Percentiles rank a stretch among this genome's conserved stretches.
phyloP scores from a whole-genome alignment of 2,113 vertebrate species.

The Tupaia chinensis region DNA sequence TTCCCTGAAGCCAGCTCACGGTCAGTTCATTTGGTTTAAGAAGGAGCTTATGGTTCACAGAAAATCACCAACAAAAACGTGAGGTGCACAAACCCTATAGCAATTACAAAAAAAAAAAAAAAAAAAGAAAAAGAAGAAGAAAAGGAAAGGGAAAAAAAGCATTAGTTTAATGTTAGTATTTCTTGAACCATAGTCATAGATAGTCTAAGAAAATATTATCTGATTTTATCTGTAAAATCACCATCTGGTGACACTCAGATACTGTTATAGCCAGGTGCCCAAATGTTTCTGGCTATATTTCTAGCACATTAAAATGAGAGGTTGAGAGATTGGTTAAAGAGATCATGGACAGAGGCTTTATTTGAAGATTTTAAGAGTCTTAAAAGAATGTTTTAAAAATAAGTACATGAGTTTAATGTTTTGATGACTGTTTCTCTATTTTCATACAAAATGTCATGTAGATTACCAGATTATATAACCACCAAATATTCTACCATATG shows the following conservation, averaged over 20 bases:
- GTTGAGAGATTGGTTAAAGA: neutral
- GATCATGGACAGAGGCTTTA: neutral
- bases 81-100: too few relatives aligned
- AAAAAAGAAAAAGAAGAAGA: conserved; percentile 48
- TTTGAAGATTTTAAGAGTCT: neutral
- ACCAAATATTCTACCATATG: neutral
- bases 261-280: neutral
- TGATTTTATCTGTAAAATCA: neutral
- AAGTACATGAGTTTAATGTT: neutral
- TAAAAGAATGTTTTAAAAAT: neutral
- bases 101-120: conserved; percentile 75
- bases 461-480: neutral
- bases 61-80: conserved; percentile 72
- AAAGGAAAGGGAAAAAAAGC: too few relatives aligned
- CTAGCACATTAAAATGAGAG: neutral
- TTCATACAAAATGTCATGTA: neutral
- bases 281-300: neutral
- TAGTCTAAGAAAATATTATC: neutral
- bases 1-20: conserved; percentile 91
- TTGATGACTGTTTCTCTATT: neutral
- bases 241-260: neutral
- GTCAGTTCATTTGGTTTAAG: conserved; percentile 87
- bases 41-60: conserved; percentile 79
- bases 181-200: neutral
- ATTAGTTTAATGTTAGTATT: neutral